These are phyloP conservation scores for Machimus rusticus DNA, from an alignment of 2,888 invertebrate species.

Conservation along the genomic window DNA sequence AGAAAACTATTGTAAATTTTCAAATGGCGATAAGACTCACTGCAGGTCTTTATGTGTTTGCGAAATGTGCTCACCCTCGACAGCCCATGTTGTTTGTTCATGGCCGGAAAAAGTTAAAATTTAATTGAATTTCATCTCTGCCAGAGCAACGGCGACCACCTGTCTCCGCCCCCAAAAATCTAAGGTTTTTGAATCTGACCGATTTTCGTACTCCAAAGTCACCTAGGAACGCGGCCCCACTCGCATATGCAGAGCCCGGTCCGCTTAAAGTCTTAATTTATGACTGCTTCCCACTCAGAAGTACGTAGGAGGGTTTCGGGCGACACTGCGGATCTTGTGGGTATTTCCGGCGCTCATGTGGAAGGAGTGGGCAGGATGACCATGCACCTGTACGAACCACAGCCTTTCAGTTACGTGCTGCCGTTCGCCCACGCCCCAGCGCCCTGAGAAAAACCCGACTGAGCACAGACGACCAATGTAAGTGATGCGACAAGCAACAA, in stretches of 20 bases:
- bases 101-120: neutral
- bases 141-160: neutral
- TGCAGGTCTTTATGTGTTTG: neutral
- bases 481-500: slow-evolving; percentile 41
- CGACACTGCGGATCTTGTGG: neutral
- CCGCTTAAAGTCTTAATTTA: neutral
- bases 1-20: slow-evolving; percentile 24
- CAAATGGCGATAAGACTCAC: neutral
- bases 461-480: slow-evolving; percentile 13
- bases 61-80: too few relatives aligned
- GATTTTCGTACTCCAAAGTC: neutral
- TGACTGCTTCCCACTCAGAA: neutral
- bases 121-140: neutral
- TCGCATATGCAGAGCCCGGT: neutral
- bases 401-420: neutral
- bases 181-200: neutral
- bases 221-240: neutral
- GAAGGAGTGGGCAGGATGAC: neutral
- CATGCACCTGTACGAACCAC: neutral
- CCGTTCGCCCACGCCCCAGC: neutral
- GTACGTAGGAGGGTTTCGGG: neutral
- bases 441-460: neutral
- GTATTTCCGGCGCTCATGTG: neutral
- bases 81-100: neutral
- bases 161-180: neutral